Conservation (phyloP, 2,888 invertebrate genomes). For the Scelioninae gen. 1 region DNA sequence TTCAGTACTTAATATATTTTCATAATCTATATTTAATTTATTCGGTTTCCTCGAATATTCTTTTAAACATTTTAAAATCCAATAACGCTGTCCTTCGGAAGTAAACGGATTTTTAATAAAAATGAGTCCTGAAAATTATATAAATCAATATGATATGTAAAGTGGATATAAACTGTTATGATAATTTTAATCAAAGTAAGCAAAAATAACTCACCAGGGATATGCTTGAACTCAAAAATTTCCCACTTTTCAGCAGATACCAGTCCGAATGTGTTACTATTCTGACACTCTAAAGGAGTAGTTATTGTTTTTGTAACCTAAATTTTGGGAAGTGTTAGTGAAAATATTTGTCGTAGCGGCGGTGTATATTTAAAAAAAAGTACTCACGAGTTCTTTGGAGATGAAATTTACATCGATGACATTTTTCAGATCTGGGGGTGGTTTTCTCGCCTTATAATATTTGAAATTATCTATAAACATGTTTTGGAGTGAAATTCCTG, state of each 20-base stretch:
- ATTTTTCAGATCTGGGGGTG: slow-evolving; percentile 87
- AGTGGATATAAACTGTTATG: no score
- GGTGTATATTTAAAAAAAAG: slow-evolving; percentile 1
- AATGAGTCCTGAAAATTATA: slow-evolving; percentile 87
- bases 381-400: slow-evolving; percentile 73
- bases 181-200: background rate
- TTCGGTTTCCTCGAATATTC: slow-evolving; percentile 91
- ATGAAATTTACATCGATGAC: slow-evolving; percentile 86
- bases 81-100: slow-evolving; percentile 90
- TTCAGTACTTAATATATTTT: slow-evolving; percentile 81
- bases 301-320: slow-evolving; percentile 80
- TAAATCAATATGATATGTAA: slow-evolving; percentile 6
- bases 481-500: no score
- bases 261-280: slow-evolving; percentile 82
- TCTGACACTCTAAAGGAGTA: slow-evolving; percentile 42
- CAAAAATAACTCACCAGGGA: slow-evolving; percentile 85
- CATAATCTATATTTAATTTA: slow-evolving; percentile 88
- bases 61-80: slow-evolving; percentile 91
- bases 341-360: background rate
- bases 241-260: slow-evolving; percentile 86
- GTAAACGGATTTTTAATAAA: slow-evolving; percentile 94
- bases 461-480: slow-evolving; percentile 91
- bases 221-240: slow-evolving; percentile 86
- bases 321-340: slow-evolving; percentile 1
- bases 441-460: slow-evolving; percentile 90